Evolutionary conservation across 2,888 invertebrate species (phyloP), one percentile per base, ranked within the genome.

Genomic region (Tetranychus piercei): DNA sequence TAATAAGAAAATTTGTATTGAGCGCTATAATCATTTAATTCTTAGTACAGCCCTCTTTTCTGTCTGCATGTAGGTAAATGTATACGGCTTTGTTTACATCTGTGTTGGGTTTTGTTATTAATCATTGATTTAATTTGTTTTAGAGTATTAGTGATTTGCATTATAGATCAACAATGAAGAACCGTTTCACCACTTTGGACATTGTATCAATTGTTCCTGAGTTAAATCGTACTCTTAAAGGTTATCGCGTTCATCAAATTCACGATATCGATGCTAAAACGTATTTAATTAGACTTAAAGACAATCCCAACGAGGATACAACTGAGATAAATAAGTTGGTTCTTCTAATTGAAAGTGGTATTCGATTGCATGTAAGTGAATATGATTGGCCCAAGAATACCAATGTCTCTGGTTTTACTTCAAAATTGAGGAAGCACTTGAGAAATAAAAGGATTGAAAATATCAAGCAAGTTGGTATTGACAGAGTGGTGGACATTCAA

Each of bases 361-460:
- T 88, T 79, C 86, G 96, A 76, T 89, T 99, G 76, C 99, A 99
- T 81, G 89, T 89, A 6, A 99, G 99, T 15, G 89, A 87, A 66
- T 99, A 93, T 84, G 96, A 97, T 81, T 99, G 99, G 97, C 96
- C 97, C 0, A 99, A 99, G 84, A 94, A 94, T 86, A 87, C 89
- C 67, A 91, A 90, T 7, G 96, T 93, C 0, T 94, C 94, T 0
- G 93, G 94, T 1, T 97, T 97, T 82, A 91, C 93, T 77, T 99
- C 99, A 97, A 99, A 99, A 90, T 85, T 99, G 82, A 86, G 99
- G 74, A 99, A 99, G 84, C 99, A 99, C 83, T 85, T 99, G 69
- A 92, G 91, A 81, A 95, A 96, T 83, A 94, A 96, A 82, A 87
- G 99, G 5, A 84, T 99, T 2, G 96, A 96, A 83, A 87, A 85